Evolutionary conservation across 1,140 invertebrate species (phyloP).

Genomic region (Eurosta solidaginis): DNA sequence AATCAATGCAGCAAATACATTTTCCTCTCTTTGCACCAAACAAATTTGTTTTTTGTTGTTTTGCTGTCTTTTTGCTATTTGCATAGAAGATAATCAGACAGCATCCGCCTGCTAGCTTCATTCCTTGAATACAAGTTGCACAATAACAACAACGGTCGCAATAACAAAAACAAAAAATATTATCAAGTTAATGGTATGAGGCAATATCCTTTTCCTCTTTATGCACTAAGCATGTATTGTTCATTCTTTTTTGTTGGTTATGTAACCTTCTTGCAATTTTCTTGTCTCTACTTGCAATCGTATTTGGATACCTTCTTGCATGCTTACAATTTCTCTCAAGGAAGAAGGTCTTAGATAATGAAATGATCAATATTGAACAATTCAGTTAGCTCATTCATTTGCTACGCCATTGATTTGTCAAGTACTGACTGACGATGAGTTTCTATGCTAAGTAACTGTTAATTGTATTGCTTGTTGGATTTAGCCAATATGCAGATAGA

Average conservation of each 20-base stretch:
- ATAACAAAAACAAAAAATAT: neutral
- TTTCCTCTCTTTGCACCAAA: neutral
- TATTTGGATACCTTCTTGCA: neutral
- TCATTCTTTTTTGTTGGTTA: neutral
- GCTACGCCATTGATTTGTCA: constrained; percentile 17
- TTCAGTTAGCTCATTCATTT: constrained; percentile 23
- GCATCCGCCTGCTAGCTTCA: neutral
- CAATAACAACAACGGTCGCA: no score
- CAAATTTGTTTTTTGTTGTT: neutral
- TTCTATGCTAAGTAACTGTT: neutral
- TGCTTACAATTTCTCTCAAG: neutral
- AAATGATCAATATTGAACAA: constrained; percentile 21
- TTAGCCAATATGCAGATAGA: no score
- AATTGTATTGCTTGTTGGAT: neutral
- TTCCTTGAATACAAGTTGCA: no score
- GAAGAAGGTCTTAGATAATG: neutral
- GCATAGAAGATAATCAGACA: neutral
- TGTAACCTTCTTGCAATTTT: neutral
- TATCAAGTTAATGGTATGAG: neutral
- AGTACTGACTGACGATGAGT: constrained; percentile 10
- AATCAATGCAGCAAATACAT: constrained; percentile 1
- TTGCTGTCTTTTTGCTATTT: neutral
- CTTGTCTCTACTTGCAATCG: neutral
- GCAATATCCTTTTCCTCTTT: neutral
- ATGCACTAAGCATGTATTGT: neutral